A percentile compares a stretch with the other conserved stretches of the same genome.
These are phyloP conservation scores for Cassiopea andromeda DNA, from an alignment of 30 jellyfish, hydroid and myxozoan genomes.

Conservation along the genomic window DNA sequence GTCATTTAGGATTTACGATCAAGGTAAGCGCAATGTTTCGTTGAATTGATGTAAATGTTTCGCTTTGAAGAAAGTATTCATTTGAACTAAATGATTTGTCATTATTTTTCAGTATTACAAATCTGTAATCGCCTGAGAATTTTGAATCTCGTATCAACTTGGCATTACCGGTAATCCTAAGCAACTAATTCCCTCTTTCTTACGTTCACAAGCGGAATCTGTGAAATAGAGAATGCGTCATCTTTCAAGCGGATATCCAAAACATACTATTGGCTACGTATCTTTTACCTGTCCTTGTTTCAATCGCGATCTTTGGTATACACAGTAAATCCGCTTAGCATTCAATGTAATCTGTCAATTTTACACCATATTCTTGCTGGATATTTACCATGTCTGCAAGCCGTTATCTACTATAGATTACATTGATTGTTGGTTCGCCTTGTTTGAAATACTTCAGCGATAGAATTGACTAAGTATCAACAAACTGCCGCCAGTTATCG, in stretches of 20 bases:
- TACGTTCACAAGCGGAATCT: background rate
- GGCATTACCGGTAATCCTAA: background rate
- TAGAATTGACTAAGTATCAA: conserved; percentile 1
- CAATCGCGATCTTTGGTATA: background rate
- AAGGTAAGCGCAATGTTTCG: background rate
- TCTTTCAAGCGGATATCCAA: background rate
- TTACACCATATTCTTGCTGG: background rate
- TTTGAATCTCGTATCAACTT: background rate
- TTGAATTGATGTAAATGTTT: background rate
- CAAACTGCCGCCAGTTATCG: conserved; percentile 41
- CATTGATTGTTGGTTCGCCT: background rate
- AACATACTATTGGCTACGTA: background rate
- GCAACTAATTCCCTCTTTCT: background rate
- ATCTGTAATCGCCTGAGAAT: background rate
- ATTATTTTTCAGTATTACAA: background rate
- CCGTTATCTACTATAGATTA: conserved; percentile 10
- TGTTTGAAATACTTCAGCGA: conserved; percentile 21
- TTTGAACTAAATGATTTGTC: background rate
- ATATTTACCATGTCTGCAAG: conserved; percentile 1
- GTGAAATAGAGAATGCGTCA: background rate
- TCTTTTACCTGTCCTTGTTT: background rate
- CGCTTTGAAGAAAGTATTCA: background rate
- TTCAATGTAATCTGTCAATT: background rate
- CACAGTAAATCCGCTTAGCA: background rate
- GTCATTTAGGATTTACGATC: background rate